Evolutionary conservation across 2,888 invertebrate genomes (phyloP).

Genomic region (Nezara viridula): DNA sequence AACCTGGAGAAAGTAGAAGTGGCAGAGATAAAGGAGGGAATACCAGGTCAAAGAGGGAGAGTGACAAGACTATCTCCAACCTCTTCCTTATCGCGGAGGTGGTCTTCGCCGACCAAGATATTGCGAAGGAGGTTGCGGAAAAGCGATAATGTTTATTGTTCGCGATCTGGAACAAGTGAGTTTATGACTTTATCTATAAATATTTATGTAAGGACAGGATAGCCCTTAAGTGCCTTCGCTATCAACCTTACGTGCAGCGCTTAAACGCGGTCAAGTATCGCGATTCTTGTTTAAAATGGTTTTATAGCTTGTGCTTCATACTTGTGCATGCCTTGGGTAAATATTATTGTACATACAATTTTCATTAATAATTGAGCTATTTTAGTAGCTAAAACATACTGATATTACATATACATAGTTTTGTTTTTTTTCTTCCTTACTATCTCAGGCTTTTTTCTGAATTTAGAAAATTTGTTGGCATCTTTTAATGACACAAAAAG

Average conservation of each 20-base stretch:
- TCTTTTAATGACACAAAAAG: too few relatives aligned
- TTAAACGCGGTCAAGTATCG: neutral
- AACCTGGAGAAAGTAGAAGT: constrained; percentile 38
- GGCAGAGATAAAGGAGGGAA: neutral
- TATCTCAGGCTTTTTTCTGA: too few relatives aligned
- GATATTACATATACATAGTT: too few relatives aligned
- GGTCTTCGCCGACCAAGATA: neutral
- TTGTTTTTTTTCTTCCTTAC: too few relatives aligned
- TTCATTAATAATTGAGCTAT: too few relatives aligned
- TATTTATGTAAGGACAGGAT: neutral
- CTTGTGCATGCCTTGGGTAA: too few relatives aligned
- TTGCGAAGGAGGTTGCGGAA: neutral
- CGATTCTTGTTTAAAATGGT: neutral
- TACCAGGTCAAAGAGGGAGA: constrained; percentile 18
- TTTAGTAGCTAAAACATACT: too few relatives aligned
- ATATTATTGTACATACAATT: too few relatives aligned
- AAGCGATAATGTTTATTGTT: constrained; percentile 4
- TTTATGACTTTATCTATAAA: neutral
- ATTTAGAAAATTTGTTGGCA: too few relatives aligned
- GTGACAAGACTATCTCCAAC: neutral
- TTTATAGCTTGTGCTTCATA: neutral
- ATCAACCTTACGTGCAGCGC: neutral
- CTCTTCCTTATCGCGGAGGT: neutral
- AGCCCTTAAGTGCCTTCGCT: neutral
- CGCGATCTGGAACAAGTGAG: neutral